These are phyloP conservation scores for Drosophila persimilis DNA, from an alignment of 1,140 invertebrate species.

Conservation along the genomic window DNA sequence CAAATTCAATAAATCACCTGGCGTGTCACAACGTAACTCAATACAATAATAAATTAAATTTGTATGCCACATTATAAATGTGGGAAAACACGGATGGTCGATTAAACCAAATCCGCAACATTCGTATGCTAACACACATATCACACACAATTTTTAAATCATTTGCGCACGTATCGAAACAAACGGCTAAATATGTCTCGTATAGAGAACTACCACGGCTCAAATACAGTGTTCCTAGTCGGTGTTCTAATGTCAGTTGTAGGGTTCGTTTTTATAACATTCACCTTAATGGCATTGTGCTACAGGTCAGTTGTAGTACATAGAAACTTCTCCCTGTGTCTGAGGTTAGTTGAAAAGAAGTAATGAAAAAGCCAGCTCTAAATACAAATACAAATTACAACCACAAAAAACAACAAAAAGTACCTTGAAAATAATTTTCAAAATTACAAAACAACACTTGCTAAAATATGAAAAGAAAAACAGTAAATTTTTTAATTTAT, in stretches of 20 bases:
- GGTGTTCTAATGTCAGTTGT: slow-evolving; percentile 98
- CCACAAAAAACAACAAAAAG: slow-evolving; percentile 43
- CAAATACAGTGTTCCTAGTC: slow-evolving; percentile 97
- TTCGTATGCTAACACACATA: slow-evolving; percentile 1
- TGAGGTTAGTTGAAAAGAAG: slow-evolving; percentile 92
- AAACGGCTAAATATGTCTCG: slow-evolving; percentile 72
- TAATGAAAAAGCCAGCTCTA: slow-evolving; percentile 85
- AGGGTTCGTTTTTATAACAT: slow-evolving; percentile 98
- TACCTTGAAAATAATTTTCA: slow-evolving; percentile 29
- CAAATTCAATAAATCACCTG: slow-evolving; percentile 35
- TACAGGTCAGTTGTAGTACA: slow-evolving; percentile 99
- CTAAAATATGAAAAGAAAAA: slow-evolving; percentile 67
- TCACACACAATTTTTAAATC: slow-evolving; percentile 26
- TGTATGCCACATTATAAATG: slow-evolving; percentile 8
- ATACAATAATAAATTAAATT: slow-evolving; percentile 16
- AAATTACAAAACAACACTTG: slow-evolving; percentile 51
- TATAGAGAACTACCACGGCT: slow-evolving; percentile 95
- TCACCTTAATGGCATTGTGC: slow-evolving; percentile 98
- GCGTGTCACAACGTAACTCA: slow-evolving; percentile 37
- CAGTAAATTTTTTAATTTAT: slow-evolving; percentile 63
- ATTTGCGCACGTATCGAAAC: slow-evolving; percentile 49
- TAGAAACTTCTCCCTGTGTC: slow-evolving; percentile 98
- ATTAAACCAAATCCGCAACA: slow-evolving; percentile 9
- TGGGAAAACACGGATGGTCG: slow-evolving; percentile 15
- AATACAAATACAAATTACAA: slow-evolving; percentile 85